Base-by-base conservation (phyloP, 2,113 vertebrate genomes). In the Podiceps cristatus region DNA sequence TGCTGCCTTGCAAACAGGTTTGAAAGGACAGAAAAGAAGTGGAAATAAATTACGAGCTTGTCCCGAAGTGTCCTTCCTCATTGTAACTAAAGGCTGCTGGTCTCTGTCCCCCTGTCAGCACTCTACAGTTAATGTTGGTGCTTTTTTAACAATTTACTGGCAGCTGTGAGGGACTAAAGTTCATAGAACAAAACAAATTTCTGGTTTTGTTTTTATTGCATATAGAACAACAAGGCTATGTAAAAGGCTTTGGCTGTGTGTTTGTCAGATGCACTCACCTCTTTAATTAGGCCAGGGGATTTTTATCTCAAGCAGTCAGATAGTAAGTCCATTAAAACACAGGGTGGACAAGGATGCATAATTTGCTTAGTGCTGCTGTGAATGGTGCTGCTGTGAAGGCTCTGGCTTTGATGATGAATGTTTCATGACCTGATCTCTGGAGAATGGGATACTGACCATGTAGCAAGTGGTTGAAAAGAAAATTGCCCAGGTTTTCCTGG, bases 241-340 rank as follows among this genome's bases (percentile, higher is more conserved):
- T 42, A 72, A 88, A 84, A 82, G 44, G 22, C 55, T 42, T 59
- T 75, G 58, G n/a, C 78, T 86, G 27, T 35, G 10, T 81, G 85
- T 82, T 77, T 40, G 40, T 93, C 44, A 58, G 62, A 88, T 88
- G 55, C n/a, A 17, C 25, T 90, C 76, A 81, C 66, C 35, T 29
- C 53, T 86, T 91, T 79, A 40, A 9, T 86, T 53, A 73, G 59
- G 31, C 67, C 44, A 18, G 37, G 45, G 71, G 24, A 44, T 40
- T 94, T 96, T 94, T 96, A 64, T 94, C 84, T 66, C 37, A 1
- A 47, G 52, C 82, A 86, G 53, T 86, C 94, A 92, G 73, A 78
- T 55, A 60, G 60, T 13, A 84, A 96, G 68, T 76, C 93, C 64
- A 81, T 95, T 96, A 97, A 96, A 97, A 75, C 60, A 37, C 13